Evolutionary conservation across 2,797 vertebrate species (phyloP), one percentile per base, ranked within the genome.

Genomic region (Cheirogaleus major): DNA sequence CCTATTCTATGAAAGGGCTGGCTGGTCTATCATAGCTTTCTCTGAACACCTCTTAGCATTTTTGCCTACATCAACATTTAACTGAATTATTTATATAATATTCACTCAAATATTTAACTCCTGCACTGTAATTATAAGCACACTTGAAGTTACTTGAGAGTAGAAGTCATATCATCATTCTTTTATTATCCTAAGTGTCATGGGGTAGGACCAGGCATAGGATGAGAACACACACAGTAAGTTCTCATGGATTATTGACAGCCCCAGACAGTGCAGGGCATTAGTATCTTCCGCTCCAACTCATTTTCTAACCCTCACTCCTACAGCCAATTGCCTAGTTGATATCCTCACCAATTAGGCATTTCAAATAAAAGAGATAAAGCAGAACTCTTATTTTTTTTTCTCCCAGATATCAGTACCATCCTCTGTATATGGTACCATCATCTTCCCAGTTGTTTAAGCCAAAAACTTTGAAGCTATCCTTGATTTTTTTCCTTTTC

Each of bases 1-100:
- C 6, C 8, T 13, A 30, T 30, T 79, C 7, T 32, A 2, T 1
- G 20, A 4, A 45, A 13, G 3, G 1, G 25, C 4, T 50, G 1
- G 25, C 4, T 50, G 7, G 14, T 63, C 12, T 35, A 38, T 3
- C 6, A 8, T 1, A 80, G 18, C 52, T 59, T 78, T 59, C n/a
- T 70, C 57, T 45, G 50, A 75, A 79, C 0, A 35, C 15, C n/a
- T 84, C 10, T 9, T 30, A 50, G n/a, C 11, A 41, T 35, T 67
- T 89, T 41, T 59, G 45, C 18, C 50, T 22, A 48, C 7, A 59
- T 79, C 45, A 55, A 38, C 13, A 65, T 45, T 67, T 52, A n/a
- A 90, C 11, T 59, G 7, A 25, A 30, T 45, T 48, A 1, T 65
- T 1, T 59, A 12, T 52, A 52, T 18, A 67, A 25, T 69, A 10